phyloP scores from a whole-genome alignment of 2,113 vertebrate species.

The Heterotis niloticus region DNA sequence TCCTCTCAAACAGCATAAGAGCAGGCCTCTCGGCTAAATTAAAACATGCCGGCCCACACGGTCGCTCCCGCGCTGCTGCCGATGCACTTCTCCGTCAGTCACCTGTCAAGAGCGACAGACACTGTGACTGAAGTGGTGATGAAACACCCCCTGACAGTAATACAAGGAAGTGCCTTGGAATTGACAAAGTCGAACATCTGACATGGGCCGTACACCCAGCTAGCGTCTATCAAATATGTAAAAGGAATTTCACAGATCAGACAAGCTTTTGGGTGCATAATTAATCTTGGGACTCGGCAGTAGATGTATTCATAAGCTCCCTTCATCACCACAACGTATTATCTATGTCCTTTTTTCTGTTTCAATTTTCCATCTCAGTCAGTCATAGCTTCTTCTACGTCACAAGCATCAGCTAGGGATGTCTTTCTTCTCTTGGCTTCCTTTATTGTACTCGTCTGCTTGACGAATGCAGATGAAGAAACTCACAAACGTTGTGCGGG shows the following conservation, averaged over 20 bases:
- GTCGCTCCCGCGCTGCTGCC: slow-evolving; percentile 12
- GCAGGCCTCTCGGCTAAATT: slow-evolving; percentile 4
- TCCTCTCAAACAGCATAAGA: background rate
- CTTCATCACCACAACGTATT: background rate
- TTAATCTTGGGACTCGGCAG: slow-evolving; percentile 37
- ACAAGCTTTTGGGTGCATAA: slow-evolving; percentile 33
- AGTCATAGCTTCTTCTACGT: background rate
- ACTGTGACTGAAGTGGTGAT: slow-evolving; percentile 12
- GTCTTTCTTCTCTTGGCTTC: background rate
- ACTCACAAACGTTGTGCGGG: no score
- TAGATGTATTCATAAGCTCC: slow-evolving; percentile 24
- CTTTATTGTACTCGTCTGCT: background rate
- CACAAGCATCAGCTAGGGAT: background rate
- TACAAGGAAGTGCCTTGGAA: background rate
- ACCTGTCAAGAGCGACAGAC: slow-evolving; percentile 24
- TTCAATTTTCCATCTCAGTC: slow-evolving; percentile 14
- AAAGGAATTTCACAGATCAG: slow-evolving; percentile 44
- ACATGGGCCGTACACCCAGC: slow-evolving; percentile 15
- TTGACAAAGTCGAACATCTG: slow-evolving; percentile 12
- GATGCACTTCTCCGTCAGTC: slow-evolving; percentile 20
- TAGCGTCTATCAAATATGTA: slow-evolving; percentile 28
- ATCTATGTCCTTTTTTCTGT: background rate
- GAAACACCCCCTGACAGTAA: slow-evolving; percentile 5
- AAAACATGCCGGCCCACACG: slow-evolving; percentile 23
- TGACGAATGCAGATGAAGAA: background rate